Conservation (phyloP, 1,140 invertebrate species). For the Platyscapa corneri region DNA sequence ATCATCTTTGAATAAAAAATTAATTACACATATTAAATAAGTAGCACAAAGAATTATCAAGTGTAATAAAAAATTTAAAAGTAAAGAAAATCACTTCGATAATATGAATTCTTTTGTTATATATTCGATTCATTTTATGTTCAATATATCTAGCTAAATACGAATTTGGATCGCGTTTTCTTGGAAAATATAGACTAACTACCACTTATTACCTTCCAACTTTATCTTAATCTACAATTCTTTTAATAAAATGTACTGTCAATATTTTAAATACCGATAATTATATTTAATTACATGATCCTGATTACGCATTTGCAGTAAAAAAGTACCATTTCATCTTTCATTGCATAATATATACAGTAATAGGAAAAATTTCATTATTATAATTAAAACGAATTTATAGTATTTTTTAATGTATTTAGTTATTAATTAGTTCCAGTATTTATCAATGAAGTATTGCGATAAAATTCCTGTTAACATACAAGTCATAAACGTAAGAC, state of each 20-base stretch:
- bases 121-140: conserved; percentile 99
- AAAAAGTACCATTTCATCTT: too few relatives aligned
- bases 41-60: too few relatives aligned
- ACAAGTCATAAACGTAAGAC: too few relatives aligned
- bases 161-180: conserved; percentile 98
- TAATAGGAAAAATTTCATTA: too few relatives aligned
- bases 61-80: background rate
- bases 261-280: background rate
- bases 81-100: background rate
- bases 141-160: conserved; percentile 99
- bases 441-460: too few relatives aligned
- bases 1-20: conserved; percentile 86
- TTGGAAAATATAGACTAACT: conserved; percentile 99
- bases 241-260: background rate
- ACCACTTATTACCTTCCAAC: conserved; percentile 83
- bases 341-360: too few relatives aligned
- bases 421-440: too few relatives aligned
- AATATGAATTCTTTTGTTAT: conserved; percentile 64
- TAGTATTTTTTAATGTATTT: too few relatives aligned
- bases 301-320: too few relatives aligned
- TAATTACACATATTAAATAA: background rate
- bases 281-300: too few relatives aligned
- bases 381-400: too few relatives aligned
- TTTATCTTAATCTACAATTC: background rate
- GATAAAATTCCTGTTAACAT: too few relatives aligned